Evolutionary conservation across 2,797 vertebrate species (phyloP).

Genomic region (Apodemus agrarius): DNA sequence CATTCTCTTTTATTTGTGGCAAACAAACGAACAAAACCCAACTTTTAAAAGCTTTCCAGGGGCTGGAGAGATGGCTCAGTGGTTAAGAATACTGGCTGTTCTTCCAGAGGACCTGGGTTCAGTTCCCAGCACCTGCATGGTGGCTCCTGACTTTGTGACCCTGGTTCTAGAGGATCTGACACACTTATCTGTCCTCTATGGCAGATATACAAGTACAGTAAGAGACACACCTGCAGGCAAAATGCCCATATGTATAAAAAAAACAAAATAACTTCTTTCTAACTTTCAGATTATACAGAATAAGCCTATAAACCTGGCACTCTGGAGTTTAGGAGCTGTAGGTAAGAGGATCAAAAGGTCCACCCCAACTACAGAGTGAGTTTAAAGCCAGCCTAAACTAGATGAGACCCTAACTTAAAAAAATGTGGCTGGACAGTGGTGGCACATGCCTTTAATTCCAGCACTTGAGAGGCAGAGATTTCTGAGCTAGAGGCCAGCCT

Average conservation of each 20-base stretch:
- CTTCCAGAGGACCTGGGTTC: background rate
- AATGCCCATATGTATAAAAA: background rate
- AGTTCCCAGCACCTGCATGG: background rate
- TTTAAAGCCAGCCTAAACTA: too few species aligned
- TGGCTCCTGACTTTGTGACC: background rate
- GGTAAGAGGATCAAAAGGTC: background rate
- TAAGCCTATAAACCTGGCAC: background rate
- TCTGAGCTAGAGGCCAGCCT: too few species aligned
- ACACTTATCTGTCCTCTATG: background rate
- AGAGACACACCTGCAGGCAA: background rate
- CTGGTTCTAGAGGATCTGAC: background rate
- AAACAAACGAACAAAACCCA: background rate
- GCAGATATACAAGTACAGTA: background rate
- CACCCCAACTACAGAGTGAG: too few species aligned
- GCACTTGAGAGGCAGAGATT: too few species aligned
- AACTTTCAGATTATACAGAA: background rate
- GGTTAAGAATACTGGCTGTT: background rate
- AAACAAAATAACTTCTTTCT: background rate
- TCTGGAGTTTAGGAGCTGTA: background rate
- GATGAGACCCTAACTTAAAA: too few species aligned
- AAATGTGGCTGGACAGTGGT: too few species aligned
- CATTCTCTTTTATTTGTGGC: background rate
- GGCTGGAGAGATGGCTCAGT: background rate
- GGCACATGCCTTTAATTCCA: too few species aligned
- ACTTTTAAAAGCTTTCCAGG: background rate